A percentile compares a stretch with the other conserved stretches of the same genome.
Evolutionary conservation across 2,113 vertebrate species (phyloP).

Genomic region (Paradisaea rubra): DNA sequence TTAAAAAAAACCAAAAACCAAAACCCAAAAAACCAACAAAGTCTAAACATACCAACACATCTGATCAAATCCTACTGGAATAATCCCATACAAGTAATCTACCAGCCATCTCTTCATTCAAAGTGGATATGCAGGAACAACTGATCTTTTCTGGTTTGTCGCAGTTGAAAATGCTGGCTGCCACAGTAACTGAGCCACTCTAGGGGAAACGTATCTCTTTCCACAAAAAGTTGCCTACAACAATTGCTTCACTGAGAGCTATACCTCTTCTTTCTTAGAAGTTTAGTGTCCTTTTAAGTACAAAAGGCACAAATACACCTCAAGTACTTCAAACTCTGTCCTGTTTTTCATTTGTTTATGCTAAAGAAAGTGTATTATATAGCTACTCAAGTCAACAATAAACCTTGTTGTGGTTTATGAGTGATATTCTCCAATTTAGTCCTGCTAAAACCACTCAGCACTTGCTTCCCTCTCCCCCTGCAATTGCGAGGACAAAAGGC

Average conservation of each 20-base stretch:
- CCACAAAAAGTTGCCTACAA: not conserved
- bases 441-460: not conserved
- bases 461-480: not conserved
- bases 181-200: not conserved
- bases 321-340: not conserved
- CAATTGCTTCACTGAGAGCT: not conserved
- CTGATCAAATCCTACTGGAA: not conserved
- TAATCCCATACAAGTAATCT: not conserved
- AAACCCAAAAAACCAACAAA: not conserved
- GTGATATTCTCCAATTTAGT: not conserved
- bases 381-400: not conserved
- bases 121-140: not conserved
- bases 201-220: not conserved
- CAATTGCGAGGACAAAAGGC: not conserved
- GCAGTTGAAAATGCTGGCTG: not conserved
- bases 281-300: not conserved
- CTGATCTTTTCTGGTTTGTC: not conserved
- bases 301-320: not conserved
- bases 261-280: not conserved
- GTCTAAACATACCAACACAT: not conserved
- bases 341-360: not conserved
- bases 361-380: not conserved
- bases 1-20: not conserved
- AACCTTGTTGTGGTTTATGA: not conserved
- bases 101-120: not conserved